phyloP scores from a whole-genome alignment of 2,797 vertebrate genomes.

The Podarcis lilfordi region DNA sequence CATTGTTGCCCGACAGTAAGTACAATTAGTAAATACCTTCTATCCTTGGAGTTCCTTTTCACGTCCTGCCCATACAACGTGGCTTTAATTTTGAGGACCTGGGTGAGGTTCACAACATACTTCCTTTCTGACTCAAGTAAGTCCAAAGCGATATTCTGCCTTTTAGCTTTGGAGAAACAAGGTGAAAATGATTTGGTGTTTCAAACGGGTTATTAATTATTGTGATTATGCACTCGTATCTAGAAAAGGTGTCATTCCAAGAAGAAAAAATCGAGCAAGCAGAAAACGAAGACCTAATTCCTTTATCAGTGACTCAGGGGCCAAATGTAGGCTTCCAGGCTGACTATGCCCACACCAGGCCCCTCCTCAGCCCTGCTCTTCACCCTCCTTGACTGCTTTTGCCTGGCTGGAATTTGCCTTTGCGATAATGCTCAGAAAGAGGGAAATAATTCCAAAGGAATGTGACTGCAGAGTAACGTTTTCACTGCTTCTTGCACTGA shows the following conservation, averaged over 20 bases:
- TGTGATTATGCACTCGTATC: slow-evolving; percentile 6
- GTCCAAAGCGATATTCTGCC: slow-evolving; percentile 91
- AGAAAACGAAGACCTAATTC: too few relatives aligned
- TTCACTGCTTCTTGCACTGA: neutral
- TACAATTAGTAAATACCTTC: slow-evolving; percentile 82
- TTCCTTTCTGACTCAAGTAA: slow-evolving; percentile 95
- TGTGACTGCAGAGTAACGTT: neutral
- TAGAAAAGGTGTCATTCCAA: slow-evolving; percentile 1
- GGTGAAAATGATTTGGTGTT: neutral
- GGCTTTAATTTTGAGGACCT: slow-evolving; percentile 95
- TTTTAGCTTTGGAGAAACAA: slow-evolving; percentile 82
- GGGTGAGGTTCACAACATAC: slow-evolving; percentile 92
- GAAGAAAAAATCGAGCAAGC: neutral
- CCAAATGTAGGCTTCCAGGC: neutral
- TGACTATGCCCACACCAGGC: neutral
- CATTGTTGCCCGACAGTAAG: slow-evolving; percentile 35
- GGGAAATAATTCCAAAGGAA: neutral
- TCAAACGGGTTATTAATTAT: slow-evolving; percentile 35
- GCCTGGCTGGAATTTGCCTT: too few relatives aligned
- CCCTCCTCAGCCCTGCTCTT: too few relatives aligned
- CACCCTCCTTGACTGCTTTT: too few relatives aligned
- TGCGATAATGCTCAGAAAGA: neutral
- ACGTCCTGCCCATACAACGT: slow-evolving; percentile 90
- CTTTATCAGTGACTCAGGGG: neutral
- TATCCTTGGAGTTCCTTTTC: slow-evolving; percentile 87